Conservation (phyloP, 2,113 vertebrate genomes). For the Oryzias curvinotus region DNA sequence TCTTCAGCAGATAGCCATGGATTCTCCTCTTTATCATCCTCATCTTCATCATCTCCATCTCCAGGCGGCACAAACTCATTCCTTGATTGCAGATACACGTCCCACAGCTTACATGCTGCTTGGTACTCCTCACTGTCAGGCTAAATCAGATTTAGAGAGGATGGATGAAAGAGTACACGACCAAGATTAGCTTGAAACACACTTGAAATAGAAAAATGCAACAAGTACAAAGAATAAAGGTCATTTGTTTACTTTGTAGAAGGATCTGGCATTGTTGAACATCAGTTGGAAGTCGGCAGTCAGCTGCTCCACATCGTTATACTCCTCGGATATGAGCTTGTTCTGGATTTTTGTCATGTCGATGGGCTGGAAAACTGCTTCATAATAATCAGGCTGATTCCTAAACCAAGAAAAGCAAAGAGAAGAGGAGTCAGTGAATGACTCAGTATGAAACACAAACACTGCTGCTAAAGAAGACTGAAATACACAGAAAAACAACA, state of each 20-base stretch:
- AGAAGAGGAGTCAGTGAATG: no score
- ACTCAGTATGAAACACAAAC: no score
- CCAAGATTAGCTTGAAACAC: no score
- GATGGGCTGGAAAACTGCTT: conserved; percentile 94
- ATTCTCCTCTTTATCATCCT: conserved; percentile 87
- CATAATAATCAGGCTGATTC: conserved; percentile 98
- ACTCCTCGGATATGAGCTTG: conserved; percentile 97
- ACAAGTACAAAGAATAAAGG: background rate
- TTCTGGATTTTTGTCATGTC: conserved; percentile 98
- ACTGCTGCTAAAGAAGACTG: no score
- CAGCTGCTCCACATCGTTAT: conserved; percentile 90
- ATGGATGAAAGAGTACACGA: background rate
- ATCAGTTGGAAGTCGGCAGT: conserved; percentile 95
- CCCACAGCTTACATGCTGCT: conserved; percentile 92
- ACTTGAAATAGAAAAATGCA: no score
- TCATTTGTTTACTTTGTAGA: conserved; percentile 86
- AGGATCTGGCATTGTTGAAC: conserved; percentile 82
- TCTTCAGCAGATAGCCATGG: conserved; percentile 86
- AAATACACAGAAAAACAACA: no score
- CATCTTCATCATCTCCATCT: conserved; percentile 84
- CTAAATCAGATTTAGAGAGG: conserved; percentile 62
- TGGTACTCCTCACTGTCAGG: conserved; percentile 90
- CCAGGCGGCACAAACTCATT: conserved; percentile 94
- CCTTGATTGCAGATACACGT: conserved; percentile 89
- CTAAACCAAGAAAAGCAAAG: conserved; percentile 51